Conservation (phyloP, 2,113 vertebrate genomes). For the Corythaeola cristata region DNA sequence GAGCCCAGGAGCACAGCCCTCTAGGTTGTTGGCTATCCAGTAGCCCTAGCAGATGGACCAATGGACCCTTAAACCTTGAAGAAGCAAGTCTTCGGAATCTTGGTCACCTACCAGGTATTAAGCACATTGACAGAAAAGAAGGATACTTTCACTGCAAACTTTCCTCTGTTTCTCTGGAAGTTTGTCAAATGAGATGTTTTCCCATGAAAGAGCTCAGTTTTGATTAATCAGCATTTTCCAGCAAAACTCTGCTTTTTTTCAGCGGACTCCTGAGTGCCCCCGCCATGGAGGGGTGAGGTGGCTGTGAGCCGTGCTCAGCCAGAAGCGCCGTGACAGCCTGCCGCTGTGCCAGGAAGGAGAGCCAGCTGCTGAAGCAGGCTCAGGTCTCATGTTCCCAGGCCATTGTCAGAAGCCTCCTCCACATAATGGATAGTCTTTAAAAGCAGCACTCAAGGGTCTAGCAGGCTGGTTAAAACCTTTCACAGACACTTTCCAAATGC, state of each 20-base stretch:
- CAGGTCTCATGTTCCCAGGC: constrained; percentile 36
- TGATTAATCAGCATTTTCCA: constrained; percentile 3
- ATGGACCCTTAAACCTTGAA: not conserved
- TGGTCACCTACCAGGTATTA: not conserved
- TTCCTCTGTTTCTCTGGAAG: not conserved
- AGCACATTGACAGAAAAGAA: not conserved
- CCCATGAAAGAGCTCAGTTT: not conserved
- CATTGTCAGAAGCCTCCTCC: constrained; percentile 19
- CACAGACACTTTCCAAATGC: constrained; percentile 51
- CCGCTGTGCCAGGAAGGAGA: constrained; percentile 44
- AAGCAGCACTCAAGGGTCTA: constrained; percentile 45
- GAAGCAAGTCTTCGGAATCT: not conserved
- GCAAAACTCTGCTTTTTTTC: not conserved
- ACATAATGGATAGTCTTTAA: constrained; percentile 38
- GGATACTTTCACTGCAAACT: not conserved
- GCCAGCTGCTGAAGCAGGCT: constrained; percentile 51
- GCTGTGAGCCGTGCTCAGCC: not conserved
- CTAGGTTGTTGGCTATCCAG: not conserved
- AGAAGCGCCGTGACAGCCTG: not conserved
- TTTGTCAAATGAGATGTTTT: not conserved
- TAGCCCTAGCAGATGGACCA: not conserved
- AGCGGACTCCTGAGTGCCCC: not conserved
- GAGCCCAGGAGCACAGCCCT: not conserved
- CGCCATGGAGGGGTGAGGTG: not conserved
- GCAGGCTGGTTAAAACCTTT: constrained; percentile 15